Evolutionary conservation across 2,888 invertebrate species (phyloP), one percentile per base, ranked within the genome.

Genomic region (Cryptocheilus praepositus): DNA sequence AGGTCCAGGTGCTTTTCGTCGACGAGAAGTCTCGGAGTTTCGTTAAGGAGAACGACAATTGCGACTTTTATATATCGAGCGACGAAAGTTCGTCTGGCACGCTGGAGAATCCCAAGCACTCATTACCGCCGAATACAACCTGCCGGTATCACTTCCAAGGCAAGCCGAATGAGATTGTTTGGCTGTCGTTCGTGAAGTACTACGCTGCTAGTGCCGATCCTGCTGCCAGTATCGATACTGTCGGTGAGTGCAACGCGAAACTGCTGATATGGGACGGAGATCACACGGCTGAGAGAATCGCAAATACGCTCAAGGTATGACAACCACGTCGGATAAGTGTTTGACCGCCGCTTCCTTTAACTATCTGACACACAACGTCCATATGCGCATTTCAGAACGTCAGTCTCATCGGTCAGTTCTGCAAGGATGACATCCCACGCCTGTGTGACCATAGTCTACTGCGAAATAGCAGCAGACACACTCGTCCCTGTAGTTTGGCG

Each of bases 151-250:
- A 93, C 85, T 95, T 95, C 85, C 90, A 93, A 89, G 95, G 94
- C 28, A 92, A 93, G 61, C 90, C 92, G 5, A 93, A 93, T 83
- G 95, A 95, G 89, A 93, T 94, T 68, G 94, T 95, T 25, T 95
- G 95, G 95, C 92, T 95, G 76, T 94, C 95, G 25, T 95, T 95
- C 86, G 92, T 95, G 81, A 95, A 95, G 89, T 95, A 95, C 86
- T 94, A 95, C 89, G 93, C 94, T 1, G 93, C 93, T 46, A 92
- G 92, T 54, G 90, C 92, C 0, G 93, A 93, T 73, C 91, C 92
- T 1, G 91, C 92, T 0, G 92, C 92, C 15, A 76, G 67, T 13
- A 93, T 93, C 81, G 93, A 93, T 81, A 91, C 92, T 63, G 92
- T 92, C 53, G 90, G 91, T 71, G 94, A 94, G 79, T 95, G 94